Evolutionary conservation across 2,113 vertebrate genomes (phyloP), one percentile per base, ranked within the genome.

Genomic region (Lamprotornis superbus): DNA sequence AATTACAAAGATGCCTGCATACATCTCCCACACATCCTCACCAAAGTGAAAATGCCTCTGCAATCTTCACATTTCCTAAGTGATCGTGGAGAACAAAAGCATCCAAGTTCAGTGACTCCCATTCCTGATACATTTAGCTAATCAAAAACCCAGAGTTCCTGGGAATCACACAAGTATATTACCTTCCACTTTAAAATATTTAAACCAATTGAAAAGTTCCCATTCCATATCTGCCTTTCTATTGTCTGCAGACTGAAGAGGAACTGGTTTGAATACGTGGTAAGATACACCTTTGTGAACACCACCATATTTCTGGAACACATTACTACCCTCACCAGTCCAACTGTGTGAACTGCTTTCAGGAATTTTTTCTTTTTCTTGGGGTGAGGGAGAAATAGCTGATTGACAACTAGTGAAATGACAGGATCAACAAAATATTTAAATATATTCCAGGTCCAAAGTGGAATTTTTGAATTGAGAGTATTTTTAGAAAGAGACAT

Each of bases 171-270:
- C 13, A 44, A 81, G 24, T 31, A 31, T 24, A 13, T 50, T 55
- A 39, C 11, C 4, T 40, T 35, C 3, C 24, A 73, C 37, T 76
- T 56, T 16, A 76, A 79, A 90, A 56, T 76, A 71, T 33, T 56
- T 44, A 61, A 33, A 49, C 23, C 74, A 79, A 27, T 27, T 3
- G 31, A 47, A 90, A 88, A 33, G 2, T 8, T 87, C 56, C n/a
- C 17, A 27, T 57, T 67, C 52, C 39, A 33, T 33, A 53, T 4
- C n/a, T 68, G 28, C 28, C 19, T 60, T 93, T 47, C 17, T 35
- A 27, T 19, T 4, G 4, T 10, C 27, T 0, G 1, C 33, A 47
- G 12, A 59, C 5, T 0, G 0, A 65, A 77, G 15, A 81, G 5
- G 5, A 71, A 11, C 20, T 35, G 31, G 10, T 16, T 82, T 55